Evolutionary conservation across 2,888 invertebrate species (phyloP).

Genomic region (Dione juno): DNA sequence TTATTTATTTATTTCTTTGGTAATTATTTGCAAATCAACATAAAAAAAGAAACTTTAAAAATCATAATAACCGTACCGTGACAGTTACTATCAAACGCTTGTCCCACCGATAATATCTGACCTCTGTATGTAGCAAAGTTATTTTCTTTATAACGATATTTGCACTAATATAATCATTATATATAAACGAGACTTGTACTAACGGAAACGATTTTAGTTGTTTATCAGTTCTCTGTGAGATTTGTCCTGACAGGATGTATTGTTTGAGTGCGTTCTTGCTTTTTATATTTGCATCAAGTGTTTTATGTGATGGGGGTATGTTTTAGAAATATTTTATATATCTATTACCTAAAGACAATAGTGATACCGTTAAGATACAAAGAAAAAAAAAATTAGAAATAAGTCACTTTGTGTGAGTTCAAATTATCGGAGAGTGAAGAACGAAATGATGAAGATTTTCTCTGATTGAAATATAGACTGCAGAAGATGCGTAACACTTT

Average conservation of each 20-base stretch:
- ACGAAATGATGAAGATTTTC: too few species aligned
- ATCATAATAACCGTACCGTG: not conserved
- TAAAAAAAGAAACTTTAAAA: not conserved
- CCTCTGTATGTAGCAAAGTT: constrained; percentile 54
- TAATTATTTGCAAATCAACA: not conserved
- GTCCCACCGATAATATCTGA: constrained; percentile 55
- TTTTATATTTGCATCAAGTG: constrained; percentile 44
- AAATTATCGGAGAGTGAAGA: too few species aligned
- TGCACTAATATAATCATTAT: constrained; percentile 46
- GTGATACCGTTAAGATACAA: too few species aligned
- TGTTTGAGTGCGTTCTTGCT: constrained; percentile 42
- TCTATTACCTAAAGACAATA: not conserved
- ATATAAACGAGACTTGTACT: constrained; percentile 42
- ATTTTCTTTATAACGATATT: constrained; percentile 49
- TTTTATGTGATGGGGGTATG: constrained; percentile 45
- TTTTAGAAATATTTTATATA: too few species aligned
- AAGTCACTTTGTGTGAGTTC: too few species aligned
- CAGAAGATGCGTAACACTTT: too few species aligned
- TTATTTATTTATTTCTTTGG: not conserved
- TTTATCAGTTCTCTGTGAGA: constrained; percentile 34
- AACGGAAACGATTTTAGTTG: constrained; percentile 27
- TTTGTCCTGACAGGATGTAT: constrained; percentile 43
- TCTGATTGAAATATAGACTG: too few species aligned
- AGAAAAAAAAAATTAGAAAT: too few species aligned
- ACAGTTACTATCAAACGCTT: constrained; percentile 8